Percentiles rank a stretch among this genome's conserved stretches.
Evolutionary conservation across 2,113 vertebrate species (phyloP).

Genomic region (Corydoras maculifer): DNA sequence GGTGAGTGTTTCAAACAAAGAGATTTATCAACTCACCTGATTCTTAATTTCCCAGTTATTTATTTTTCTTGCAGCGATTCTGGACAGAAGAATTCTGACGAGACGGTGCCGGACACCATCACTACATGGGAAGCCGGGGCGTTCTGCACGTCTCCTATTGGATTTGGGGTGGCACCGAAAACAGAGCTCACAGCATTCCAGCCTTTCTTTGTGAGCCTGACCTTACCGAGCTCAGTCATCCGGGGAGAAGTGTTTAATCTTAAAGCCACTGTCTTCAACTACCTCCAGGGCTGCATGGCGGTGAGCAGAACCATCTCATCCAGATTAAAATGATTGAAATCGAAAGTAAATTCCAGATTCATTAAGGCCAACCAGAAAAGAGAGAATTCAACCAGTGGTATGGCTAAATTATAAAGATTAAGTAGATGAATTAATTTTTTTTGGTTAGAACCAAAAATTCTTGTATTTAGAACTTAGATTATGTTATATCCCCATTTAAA

Average conservation of each 20-base stretch:
- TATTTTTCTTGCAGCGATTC: not conserved
- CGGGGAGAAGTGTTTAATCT: slow-evolving; percentile 58
- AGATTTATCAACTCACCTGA: not conserved
- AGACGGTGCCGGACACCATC: slow-evolving; percentile 74
- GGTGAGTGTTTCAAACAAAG: slow-evolving; percentile 58
- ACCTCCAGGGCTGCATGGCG: slow-evolving; percentile 73
- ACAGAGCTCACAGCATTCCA: slow-evolving; percentile 64
- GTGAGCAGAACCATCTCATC: slow-evolving; percentile 52
- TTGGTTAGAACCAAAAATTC: no score
- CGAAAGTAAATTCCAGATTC: no score
- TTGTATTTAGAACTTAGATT: no score
- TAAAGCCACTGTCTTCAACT: slow-evolving; percentile 77
- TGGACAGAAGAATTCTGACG: slow-evolving; percentile 8
- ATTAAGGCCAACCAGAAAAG: no score
- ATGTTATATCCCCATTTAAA: no score
- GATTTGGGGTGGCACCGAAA: slow-evolving; percentile 73
- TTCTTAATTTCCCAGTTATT: not conserved
- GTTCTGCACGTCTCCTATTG: slow-evolving; percentile 74
- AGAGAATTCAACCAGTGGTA: no score
- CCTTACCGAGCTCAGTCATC: slow-evolving; percentile 73
- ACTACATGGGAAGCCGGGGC: slow-evolving; percentile 77
- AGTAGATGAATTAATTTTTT: no score
- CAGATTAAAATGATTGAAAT: not conserved
- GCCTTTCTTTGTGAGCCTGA: slow-evolving; percentile 75
- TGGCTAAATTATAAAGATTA: no score